Evolutionary conservation across 2,888 invertebrate species (phyloP), one percentile per base, ranked within the genome.

Genomic region (Tenthredo scrophulariae): DNA sequence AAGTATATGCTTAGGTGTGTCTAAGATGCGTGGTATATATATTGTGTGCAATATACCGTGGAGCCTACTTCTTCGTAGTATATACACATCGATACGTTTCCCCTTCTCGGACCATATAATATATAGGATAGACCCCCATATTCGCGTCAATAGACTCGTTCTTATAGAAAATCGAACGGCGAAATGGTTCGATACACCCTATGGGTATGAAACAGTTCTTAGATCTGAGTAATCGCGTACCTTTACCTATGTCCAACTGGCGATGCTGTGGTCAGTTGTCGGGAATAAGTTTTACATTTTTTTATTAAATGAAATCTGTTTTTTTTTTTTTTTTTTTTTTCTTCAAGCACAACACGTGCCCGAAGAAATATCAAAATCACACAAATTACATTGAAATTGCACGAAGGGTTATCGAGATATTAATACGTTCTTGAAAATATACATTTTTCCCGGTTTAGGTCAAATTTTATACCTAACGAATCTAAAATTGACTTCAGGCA

Each of bases 141-240:
- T 37, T 18, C 62, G 80, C 62, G 80, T 80, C 80, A 80, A 80
- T 80, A 62, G 80, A 80, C 62, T 80, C 58, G 58, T 80, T 80
- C 58, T 37, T 22, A 80, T 37, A 62, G 37, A 58, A 37, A 80
- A 58, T 77, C 77, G 15, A 50, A 77, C 77, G 46, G 54, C 33
- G 50, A 77, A 77, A 77, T 77, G 77, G 29, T 33, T 29, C 26
- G 50, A 50, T 54, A 54, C 29, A 77, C 33, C 9, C 33, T 54
- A 46, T 46, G 18, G 40, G 22, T 50, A 15, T 77, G 9, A 22
- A 26, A 77, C 33, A 54, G 29, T 74, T 43, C 22, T 13, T 22
- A 40, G 74, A 22, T 22, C 43, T 26, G 13, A 29, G 29, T 29
- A 33, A 67, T 67, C 67, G 15, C 22, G 2, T 7, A 37, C n/a